Evolutionary conservation across 1,140 invertebrate species (phyloP), one percentile per base, ranked within the genome.

Genomic region (Helicoverpa armigera): DNA sequence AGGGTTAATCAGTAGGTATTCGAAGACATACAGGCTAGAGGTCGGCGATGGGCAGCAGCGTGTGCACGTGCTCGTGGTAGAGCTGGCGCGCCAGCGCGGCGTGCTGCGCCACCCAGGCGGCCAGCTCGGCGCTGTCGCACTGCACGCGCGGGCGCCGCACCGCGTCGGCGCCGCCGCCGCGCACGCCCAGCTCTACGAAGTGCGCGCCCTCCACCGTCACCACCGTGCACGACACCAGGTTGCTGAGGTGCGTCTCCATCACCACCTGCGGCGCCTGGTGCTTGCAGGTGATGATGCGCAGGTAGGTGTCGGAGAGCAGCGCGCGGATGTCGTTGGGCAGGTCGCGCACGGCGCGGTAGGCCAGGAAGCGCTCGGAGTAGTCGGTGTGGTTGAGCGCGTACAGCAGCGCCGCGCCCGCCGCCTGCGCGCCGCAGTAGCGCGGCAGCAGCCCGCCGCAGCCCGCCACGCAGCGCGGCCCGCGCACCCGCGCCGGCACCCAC

Each of bases 11-110:
- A 43, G 5, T 43, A 43, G 5, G 5, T 43, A 43, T 43, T 43
- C 35, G 35, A 1, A 9, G 35, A 7, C 23, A 23, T 23, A 23
- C 5, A 43, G 35, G 5, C 7, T 84, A 89, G 50, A 90, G 75
- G 82, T 92, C 86, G 13, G 84, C 14, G 82, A 88, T 87, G 82
- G 91, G 91, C 81, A 84, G 91, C 56, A 96, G 88, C 78, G 96
- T 96, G 88, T 97, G 97, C 80, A 96, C 95, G 81, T 96, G 95
- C 95, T 99, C 98, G 90, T 98, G 97, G 90, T 97, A 98, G 87
- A 98, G 96, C 88, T 97, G 97, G 91, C 98, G 98, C 54, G 98
- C 98, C 94, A 98, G 98, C 88, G 98, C 98, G 83, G 96, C 96
- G 92, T 95, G 95, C 82, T 95, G 91, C 82, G 96, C 95, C 87